Conservation (phyloP, 2,113 vertebrate genomes). For the Aphyosemion australe region DNA sequence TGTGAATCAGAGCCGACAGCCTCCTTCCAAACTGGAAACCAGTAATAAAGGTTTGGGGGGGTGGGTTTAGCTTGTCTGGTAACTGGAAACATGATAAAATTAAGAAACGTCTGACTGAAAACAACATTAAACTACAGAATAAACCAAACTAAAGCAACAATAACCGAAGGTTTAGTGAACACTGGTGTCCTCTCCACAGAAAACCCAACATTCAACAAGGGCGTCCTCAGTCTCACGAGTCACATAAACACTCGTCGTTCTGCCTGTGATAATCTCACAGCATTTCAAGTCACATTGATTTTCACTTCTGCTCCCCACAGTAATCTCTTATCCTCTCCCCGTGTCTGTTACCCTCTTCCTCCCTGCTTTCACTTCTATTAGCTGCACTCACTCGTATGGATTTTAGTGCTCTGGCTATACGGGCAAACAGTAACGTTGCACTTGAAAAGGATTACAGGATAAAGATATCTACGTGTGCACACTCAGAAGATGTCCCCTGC, state of each 20-base stretch:
- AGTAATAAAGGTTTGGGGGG: not conserved
- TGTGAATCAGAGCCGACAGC: not conserved
- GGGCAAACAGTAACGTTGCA: constrained; percentile 61
- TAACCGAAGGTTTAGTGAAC: not conserved
- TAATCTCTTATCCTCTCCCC: constrained; percentile 34
- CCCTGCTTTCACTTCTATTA: constrained; percentile 39
- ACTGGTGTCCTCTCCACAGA: not conserved
- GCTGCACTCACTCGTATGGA: constrained; percentile 51
- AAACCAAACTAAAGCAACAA: not conserved
- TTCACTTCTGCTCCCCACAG: constrained; percentile 35
- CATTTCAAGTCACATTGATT: constrained; percentile 47
- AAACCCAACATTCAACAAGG: not conserved
- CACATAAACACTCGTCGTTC: constrained; percentile 35
- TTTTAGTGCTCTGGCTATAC: constrained; percentile 57
- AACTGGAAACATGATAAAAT: too few species aligned
- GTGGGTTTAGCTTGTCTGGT: not conserved
- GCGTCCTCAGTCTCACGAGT: not conserved
- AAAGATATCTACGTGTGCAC: constrained; percentile 21
- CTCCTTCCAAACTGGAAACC: not conserved
- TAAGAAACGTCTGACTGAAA: not conserved
- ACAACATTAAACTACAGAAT: not conserved
- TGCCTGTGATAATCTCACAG: constrained; percentile 51
- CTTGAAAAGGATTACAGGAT: constrained; percentile 71
- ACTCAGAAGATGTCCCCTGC: constrained; percentile 56
- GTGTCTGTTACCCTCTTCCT: constrained; percentile 30